Base-by-base conservation (phyloP, 2,113 vertebrate genomes). In the Myiagra hebetior region DNA sequence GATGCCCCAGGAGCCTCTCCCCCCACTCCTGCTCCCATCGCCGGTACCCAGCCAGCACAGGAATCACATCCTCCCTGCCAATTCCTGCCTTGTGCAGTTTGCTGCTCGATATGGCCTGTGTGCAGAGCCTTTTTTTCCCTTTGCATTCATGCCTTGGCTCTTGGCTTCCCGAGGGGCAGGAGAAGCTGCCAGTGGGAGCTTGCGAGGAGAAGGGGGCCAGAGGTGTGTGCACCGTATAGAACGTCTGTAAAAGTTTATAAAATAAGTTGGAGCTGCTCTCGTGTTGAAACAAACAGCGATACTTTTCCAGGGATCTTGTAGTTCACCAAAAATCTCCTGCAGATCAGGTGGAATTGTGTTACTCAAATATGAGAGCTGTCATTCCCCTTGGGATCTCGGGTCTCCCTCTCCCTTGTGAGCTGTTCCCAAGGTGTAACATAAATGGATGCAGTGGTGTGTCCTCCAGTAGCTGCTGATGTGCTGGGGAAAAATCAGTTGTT, bases 11-110 rank as follows among this genome's bases (percentile, higher is more conserved):
- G 52, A n/a, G 79, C 57, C 31, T 42, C 86, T 89, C 42, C n/a
- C 42, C 26, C 33, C 1, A 4, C 4, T 28, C 30, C 60, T 1
- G 3, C 7, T 88, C 24, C n/a, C 49, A 2, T 26, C 1, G 0
- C 19, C 0, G 0, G 1, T 37, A 4, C 47, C 83, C 82, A 30
- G 24, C 60, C 60, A 8, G 75, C 49, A 16, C 7, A 1, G 79
- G 35, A 60, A 53, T 35, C 7, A 1, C 72, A 42, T 55, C 80
- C 13, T 50, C 50, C 1, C 35, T 83, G 67, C 63, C 79, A 20
- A 0, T 7, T 41, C 28, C 84, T 79, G 83, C 70, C 82, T 74
- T 31, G 9, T 77, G 63, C 72, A 24, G 0, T 85, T 75, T 83
- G 69, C 75, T 89, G 24, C 78, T 69, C 16, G 0, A 3, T n/a